A percentile compares a stretch with the other conserved stretches of the same genome.
Evolutionary conservation across 2,888 invertebrate genomes (phyloP).

Genomic region (Belgica antarctica): DNA sequence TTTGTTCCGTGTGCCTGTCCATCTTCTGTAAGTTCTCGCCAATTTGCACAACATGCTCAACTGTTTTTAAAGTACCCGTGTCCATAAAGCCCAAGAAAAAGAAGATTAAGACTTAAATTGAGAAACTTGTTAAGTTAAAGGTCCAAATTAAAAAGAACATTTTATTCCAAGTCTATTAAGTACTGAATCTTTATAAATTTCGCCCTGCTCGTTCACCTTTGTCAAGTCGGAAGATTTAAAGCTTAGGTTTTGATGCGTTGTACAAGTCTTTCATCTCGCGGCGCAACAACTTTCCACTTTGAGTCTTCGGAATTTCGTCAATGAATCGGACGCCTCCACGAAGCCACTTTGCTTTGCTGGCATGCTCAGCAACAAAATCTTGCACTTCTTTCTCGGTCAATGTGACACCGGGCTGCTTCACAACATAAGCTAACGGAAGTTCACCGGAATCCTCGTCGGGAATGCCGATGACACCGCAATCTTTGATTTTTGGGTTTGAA

Average conservation of each 20-base stretch:
- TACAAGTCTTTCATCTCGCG: constrained; percentile 57
- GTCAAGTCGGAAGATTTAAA: neutral
- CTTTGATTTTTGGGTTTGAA: constrained; percentile 67
- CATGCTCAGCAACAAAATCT: constrained; percentile 49
- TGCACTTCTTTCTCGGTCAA: constrained; percentile 58
- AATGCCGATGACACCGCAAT: constrained; percentile 72
- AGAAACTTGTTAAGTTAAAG: neutral
- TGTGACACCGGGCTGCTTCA: constrained; percentile 58
- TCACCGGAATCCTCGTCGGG: constrained; percentile 74
- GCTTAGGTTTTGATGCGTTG: constrained; percentile 20
- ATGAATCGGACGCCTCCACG: constrained; percentile 73
- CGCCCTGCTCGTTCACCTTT: neutral
- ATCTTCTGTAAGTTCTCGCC: constrained; percentile 97
- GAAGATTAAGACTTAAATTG: constrained; percentile 61
- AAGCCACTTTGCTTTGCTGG: constrained; percentile 71
- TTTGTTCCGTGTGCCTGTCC: constrained; percentile 95
- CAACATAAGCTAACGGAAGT: constrained; percentile 73
- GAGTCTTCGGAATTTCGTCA: constrained; percentile 70
- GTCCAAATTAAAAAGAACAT: too few species aligned
- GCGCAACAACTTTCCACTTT: constrained; percentile 75
- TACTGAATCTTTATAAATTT: neutral
- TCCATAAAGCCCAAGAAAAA: constrained; percentile 80
- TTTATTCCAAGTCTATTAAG: too few species aligned
- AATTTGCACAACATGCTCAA: constrained; percentile 89
- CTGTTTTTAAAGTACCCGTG: constrained; percentile 86